Percentiles rank a stretch among this genome's conserved stretches.
Conservation (phyloP, 2,888 invertebrate genomes). For the Leptarthrus brevirostris region DNA sequence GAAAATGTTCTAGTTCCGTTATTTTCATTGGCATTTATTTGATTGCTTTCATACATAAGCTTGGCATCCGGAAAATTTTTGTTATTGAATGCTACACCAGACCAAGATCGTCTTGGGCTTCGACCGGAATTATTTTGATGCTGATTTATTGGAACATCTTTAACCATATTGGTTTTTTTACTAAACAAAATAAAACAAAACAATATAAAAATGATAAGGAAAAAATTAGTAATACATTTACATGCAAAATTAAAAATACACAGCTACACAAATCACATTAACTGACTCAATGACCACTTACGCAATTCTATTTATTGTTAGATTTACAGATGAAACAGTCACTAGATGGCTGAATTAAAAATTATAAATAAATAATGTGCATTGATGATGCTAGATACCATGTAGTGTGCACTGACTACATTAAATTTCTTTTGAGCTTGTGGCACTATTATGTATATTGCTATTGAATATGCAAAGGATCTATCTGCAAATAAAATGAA, state of each 20-base stretch:
- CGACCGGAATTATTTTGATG: constrained; percentile 54
- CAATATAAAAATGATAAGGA: constrained; percentile 51
- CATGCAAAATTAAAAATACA: constrained; percentile 47
- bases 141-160: constrained; percentile 55
- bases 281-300: constrained; percentile 72
- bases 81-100: constrained; percentile 59
- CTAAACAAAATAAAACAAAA: constrained; percentile 55
- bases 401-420: constrained; percentile 40
- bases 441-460: not conserved
- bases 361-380: constrained; percentile 37
- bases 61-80: constrained; percentile 60
- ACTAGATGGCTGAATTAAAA: constrained; percentile 82
- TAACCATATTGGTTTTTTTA: constrained; percentile 56
- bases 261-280: not conserved
- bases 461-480: too few species aligned
- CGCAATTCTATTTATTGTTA: constrained; percentile 92
- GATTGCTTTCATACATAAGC: constrained; percentile 58
- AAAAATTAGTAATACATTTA: constrained; percentile 22
- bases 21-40: constrained; percentile 58
- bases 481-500: too few species aligned
- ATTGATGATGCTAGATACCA: not conserved
- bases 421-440: too few species aligned
- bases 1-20: constrained; percentile 56
- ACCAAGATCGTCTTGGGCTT: constrained; percentile 58
- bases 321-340: constrained; percentile 92